These are phyloP conservation scores for human DNA, from an alignment of 2,113 vertebrate genomes.

Conservation along the genomic window GRCh38 chr6:79550501-79551000, in stretches of 20 bases:
- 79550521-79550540: constrained; percentile 66
- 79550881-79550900: constrained; percentile 81
- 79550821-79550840: constrained; percentile 71
- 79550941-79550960: constrained; percentile 85
- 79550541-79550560: constrained; percentile 85
- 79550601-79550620: constrained; percentile 78
- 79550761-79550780: constrained; percentile 86
- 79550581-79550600: constrained; percentile 87
- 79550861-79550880: constrained; percentile 83
- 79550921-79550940: constrained; percentile 87
- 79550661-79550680: constrained; percentile 76
- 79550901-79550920: constrained; percentile 83
- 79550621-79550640: constrained; percentile 84
- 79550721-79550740: no score
- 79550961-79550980: not conserved
- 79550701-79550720: constrained; percentile 46
- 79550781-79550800: no score
- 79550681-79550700: constrained; percentile 88
- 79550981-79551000: not conserved
- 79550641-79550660: constrained; percentile 60
- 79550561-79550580: constrained; percentile 89
- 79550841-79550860: constrained; percentile 84
- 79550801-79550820: no score
- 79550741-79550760: constrained; percentile 72
- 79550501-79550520: constrained; percentile 85